Conservation (phyloP, 2,888 invertebrate genomes). For the Trachelus troglodyta region DNA sequence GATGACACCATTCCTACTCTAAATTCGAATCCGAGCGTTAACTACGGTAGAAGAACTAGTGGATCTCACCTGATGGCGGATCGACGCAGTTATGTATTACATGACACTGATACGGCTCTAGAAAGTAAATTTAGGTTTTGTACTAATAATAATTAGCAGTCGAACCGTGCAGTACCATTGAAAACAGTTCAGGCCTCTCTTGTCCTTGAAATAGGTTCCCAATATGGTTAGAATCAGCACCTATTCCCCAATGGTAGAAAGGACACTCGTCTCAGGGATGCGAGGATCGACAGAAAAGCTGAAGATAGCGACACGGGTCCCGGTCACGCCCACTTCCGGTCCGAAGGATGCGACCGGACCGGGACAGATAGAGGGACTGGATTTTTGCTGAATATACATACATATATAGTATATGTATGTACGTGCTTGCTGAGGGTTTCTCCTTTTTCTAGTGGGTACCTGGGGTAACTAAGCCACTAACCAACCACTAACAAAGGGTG, state of each 20-base stretch:
- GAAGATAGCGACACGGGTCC: constrained; percentile 47
- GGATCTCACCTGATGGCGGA: not conserved
- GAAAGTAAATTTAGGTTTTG: not conserved
- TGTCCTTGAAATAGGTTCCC: not conserved
- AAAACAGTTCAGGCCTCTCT: not conserved
- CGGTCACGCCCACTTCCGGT: constrained; percentile 56
- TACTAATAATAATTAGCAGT: not conserved
- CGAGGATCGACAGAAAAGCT: constrained; percentile 25
- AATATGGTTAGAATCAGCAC: not conserved
- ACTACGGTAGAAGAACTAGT: not conserved
- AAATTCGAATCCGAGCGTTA: not conserved
- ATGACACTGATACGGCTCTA: not conserved
- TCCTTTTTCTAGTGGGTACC: not conserved
- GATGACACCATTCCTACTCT: not conserved
- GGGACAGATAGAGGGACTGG: constrained; percentile 37
- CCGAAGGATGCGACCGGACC: constrained; percentile 42
- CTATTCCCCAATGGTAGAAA: not conserved
- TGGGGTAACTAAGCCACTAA: not conserved
- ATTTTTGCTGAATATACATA: not conserved
- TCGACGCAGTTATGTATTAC: not conserved
- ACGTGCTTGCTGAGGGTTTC: not conserved
- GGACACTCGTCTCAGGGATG: not conserved
- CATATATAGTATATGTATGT: not conserved
- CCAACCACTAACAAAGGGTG: not conserved
- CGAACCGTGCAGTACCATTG: not conserved